phyloP scores from a whole-genome alignment of 2,888 invertebrate genomes.

The Nesidiocoris tenuis region DNA sequence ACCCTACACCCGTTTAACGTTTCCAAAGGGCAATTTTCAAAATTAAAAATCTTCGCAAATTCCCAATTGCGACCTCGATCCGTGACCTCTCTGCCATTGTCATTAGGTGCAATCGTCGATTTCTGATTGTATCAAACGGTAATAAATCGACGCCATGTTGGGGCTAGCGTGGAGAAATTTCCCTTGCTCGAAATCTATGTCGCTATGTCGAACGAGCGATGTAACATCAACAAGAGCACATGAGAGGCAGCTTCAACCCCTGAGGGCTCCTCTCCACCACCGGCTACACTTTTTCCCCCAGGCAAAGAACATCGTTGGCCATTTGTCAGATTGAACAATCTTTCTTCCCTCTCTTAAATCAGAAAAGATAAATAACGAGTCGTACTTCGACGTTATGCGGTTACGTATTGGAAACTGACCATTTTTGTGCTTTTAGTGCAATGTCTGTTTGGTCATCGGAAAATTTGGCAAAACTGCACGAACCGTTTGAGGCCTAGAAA shows the following conservation, averaged over 20 bases:
- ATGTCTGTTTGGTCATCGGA: too few relatives aligned
- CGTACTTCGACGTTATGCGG: background rate
- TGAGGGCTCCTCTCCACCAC: background rate
- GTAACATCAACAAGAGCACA: background rate
- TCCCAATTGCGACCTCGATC: too few relatives aligned
- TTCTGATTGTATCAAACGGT: background rate
- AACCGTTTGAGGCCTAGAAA: too few relatives aligned
- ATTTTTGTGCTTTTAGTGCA: too few relatives aligned
- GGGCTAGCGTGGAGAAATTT: too few relatives aligned
- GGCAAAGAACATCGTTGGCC: background rate
- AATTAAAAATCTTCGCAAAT: too few relatives aligned
- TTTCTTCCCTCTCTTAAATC: background rate
- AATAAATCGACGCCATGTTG: background rate
- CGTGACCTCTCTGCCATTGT: too few relatives aligned
- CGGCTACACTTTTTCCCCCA: too few relatives aligned
- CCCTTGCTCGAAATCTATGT: background rate
- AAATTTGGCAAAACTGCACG: too few relatives aligned
- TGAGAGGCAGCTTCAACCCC: background rate
- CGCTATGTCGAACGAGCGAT: background rate
- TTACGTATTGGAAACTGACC: background rate
- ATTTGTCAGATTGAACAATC: background rate
- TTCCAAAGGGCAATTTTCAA: too few relatives aligned
- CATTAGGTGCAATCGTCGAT: too few relatives aligned
- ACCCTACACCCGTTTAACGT: too few relatives aligned
- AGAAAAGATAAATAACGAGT: background rate